Evolutionary conservation across 2,113 vertebrate genomes (phyloP).

Genomic region (Phodopus roborovskii): DNA sequence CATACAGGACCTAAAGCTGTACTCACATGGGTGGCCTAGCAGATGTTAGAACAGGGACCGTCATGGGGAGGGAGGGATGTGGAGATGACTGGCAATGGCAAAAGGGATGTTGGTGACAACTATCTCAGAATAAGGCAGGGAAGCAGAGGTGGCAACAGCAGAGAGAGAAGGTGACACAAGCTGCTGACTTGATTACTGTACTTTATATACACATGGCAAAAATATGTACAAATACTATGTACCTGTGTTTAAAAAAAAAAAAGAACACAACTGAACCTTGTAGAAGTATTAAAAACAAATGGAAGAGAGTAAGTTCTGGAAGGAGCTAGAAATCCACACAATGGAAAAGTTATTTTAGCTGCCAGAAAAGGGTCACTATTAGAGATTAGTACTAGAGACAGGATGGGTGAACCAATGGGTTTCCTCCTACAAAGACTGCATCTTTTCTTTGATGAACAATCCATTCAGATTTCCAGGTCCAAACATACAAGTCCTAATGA

Average conservation of each 20-base stretch:
- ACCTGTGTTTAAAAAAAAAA: not conserved
- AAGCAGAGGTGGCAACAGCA: not conserved
- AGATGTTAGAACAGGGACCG: not conserved
- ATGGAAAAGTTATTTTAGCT: constrained; percentile 6
- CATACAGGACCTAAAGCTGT: not conserved
- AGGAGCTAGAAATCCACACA: too few species aligned
- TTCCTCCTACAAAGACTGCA: not conserved
- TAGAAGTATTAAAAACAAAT: not conserved
- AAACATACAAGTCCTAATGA: not conserved
- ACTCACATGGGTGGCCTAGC: too few species aligned
- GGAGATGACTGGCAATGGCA: too few species aligned
- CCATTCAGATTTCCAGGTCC: not conserved
- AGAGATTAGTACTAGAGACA: not conserved
- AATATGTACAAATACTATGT: not conserved
- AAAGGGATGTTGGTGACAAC: not conserved
- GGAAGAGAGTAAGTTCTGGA: not conserved
- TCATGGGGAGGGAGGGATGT: too few species aligned
- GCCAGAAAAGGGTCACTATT: not conserved
- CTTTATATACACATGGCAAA: not conserved
- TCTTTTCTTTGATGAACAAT: not conserved
- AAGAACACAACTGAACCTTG: not conserved
- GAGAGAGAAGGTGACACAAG: too few species aligned
- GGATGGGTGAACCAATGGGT: fast-evolving
- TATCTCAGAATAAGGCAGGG: not conserved
- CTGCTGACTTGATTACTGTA: not conserved